Percentiles rank a stretch among this genome's conserved stretches.
Evolutionary conservation across 2,888 invertebrate genomes (phyloP).

Genomic region (Ormia ochracea): DNA sequence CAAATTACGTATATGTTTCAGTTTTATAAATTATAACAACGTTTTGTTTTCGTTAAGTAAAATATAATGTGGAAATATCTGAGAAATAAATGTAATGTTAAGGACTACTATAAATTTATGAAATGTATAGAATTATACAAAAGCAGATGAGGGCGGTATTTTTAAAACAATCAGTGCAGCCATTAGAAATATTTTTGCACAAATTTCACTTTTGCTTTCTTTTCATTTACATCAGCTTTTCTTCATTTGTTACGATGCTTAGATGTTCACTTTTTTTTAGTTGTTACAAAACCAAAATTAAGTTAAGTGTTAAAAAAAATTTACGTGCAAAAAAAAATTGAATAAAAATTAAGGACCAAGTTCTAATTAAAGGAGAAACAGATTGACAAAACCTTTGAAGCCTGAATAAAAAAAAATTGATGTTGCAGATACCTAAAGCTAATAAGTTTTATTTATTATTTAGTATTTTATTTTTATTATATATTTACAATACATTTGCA

Average conservation of each 20-base stretch:
- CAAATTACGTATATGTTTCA: no score
- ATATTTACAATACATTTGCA: no score
- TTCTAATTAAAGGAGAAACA: not conserved
- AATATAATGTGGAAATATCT: no score
- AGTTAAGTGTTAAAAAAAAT: slow-evolving; percentile 19
- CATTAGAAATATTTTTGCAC: slow-evolving; percentile 31
- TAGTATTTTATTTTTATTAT: no score
- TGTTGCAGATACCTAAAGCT: not conserved
- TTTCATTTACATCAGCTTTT: slow-evolving; percentile 43
- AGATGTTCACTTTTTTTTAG: slow-evolving; percentile 64
- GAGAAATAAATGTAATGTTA: not conserved
- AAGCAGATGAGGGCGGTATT: slow-evolving; percentile 12
- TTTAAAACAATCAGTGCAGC: slow-evolving; percentile 8
- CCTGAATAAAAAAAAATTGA: not conserved
- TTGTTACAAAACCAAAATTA: slow-evolving; percentile 30
- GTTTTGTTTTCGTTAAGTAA: no score
- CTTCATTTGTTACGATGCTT: slow-evolving; percentile 59
- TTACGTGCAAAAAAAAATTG: not conserved
- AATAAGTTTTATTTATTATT: not conserved
- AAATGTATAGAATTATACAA: slow-evolving; percentile 13
- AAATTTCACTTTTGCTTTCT: slow-evolving; percentile 31
- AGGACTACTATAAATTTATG: slow-evolving; percentile 5
- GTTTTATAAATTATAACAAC: no score
- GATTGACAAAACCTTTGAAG: not conserved
- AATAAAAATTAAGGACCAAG: not conserved